A percentile compares a stretch with the other conserved stretches of the same genome.
These are phyloP conservation scores for Nineta flava DNA, from an alignment of 2,888 invertebrate genomes.

Conservation along the genomic window DNA sequence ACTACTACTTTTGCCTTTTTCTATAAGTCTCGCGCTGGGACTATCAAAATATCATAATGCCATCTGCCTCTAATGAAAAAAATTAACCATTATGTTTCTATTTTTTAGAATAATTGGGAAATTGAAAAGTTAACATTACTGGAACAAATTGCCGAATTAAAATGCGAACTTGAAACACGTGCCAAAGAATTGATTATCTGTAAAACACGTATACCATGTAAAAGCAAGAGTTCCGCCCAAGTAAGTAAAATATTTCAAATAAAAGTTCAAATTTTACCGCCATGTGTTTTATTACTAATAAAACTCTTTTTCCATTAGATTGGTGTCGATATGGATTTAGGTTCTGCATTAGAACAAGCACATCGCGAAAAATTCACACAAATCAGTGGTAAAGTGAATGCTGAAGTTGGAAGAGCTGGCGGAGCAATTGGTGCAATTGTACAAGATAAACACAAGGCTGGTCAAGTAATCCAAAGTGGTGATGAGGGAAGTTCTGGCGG, in stretches of 20 bases:
- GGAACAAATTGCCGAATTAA: constrained; percentile 19
- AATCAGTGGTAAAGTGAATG: not conserved
- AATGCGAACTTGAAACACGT: constrained; percentile 8
- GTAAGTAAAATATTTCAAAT: not conserved
- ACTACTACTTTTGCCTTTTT: too few relatives aligned
- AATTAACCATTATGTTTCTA: not conserved
- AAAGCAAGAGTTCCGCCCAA: not conserved
- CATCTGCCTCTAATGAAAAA: too few relatives aligned
- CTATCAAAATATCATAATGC: too few relatives aligned
- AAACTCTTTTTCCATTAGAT: not conserved
- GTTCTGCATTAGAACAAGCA: not conserved
- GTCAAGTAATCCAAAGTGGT: not conserved
- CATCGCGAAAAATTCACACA: not conserved
- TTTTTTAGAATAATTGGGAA: not conserved
- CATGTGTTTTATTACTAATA: too few relatives aligned
- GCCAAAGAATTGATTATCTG: constrained; percentile 1
- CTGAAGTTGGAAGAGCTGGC: not conserved
- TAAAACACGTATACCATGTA: not conserved
- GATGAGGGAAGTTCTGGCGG: not conserved
- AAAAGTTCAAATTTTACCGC: not conserved
- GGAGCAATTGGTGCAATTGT: not conserved
- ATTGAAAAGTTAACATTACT: constrained; percentile 9
- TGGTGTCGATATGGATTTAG: not conserved
- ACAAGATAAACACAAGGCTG: not conserved
- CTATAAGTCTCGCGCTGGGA: too few relatives aligned